phyloP scores from a whole-genome alignment of 2,113 vertebrate species.

The Dicaeum eximium region DNA sequence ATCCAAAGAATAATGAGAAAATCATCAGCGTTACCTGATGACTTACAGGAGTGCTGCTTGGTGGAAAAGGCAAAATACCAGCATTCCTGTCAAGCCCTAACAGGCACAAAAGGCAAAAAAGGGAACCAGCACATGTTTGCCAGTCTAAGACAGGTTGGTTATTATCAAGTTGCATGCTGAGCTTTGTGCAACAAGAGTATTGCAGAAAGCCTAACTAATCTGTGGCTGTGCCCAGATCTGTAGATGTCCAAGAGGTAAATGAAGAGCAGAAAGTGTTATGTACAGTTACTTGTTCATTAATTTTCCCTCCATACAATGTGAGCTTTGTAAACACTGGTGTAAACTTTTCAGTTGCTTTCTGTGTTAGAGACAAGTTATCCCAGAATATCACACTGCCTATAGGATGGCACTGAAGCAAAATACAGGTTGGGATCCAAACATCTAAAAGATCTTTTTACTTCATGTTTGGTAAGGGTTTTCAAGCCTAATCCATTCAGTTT shows the following conservation, averaged over 20 bases:
- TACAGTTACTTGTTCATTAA: neutral
- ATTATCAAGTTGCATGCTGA: neutral
- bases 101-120: neutral
- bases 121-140: neutral
- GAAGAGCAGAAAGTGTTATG: neutral
- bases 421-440: neutral
- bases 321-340: neutral
- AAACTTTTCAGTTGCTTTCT: neutral
- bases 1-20: neutral
- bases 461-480: neutral
- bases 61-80: neutral
- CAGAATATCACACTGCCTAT: neutral
- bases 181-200: neutral
- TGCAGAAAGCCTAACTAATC: neutral
- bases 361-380: neutral
- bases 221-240: neutral
- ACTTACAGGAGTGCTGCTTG: neutral
- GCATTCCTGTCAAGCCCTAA: neutral
- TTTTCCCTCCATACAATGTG: neutral
- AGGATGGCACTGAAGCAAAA: neutral
- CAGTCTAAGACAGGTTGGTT: neutral
- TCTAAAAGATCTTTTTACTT: neutral
- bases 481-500: neutral
- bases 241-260: neutral
- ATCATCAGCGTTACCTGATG: neutral